Percentiles rank a stretch among this genome's conserved stretches.
Evolutionary conservation across 2,113 vertebrate species (phyloP).

Genomic region (Dendrocopos noguchii): DNA sequence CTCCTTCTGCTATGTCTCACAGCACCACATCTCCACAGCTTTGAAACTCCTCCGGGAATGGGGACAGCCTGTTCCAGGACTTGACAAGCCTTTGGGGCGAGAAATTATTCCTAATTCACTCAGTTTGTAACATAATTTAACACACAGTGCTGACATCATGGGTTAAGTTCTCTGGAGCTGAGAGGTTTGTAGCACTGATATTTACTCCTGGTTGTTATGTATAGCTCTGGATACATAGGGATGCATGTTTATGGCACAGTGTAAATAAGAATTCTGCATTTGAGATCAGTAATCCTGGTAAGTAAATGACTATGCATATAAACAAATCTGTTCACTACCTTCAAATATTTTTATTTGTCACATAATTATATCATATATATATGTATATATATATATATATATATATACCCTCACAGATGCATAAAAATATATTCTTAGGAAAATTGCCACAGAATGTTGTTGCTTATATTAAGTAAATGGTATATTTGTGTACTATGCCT

Average conservation of each 20-base stretch:
- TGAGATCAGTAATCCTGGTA: slow-evolving; percentile 58
- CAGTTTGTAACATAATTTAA: rapidly evolving
- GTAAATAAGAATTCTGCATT: slow-evolving; percentile 28
- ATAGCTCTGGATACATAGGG: neutral
- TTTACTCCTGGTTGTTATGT: neutral
- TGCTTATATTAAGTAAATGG: slow-evolving; percentile 67
- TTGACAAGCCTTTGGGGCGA: too few relatives aligned
- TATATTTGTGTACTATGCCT: slow-evolving; percentile 57
- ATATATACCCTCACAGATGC: slow-evolving; percentile 63
- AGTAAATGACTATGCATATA: slow-evolving; percentile 49
- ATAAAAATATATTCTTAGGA: slow-evolving; percentile 68
- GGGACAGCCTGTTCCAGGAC: too few relatives aligned
- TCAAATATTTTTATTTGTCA: slow-evolving; percentile 76
- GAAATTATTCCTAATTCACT: neutral
- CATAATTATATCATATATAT: slow-evolving; percentile 67
- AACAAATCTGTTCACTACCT: slow-evolving; percentile 78
- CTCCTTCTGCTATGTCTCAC: too few relatives aligned
- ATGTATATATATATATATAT: too few relatives aligned
- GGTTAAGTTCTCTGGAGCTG: neutral
- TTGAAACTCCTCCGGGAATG: too few relatives aligned
- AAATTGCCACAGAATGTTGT: slow-evolving; percentile 74
- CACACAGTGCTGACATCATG: rapidly evolving
- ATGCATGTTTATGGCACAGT: neutral
- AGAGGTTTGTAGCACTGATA: neutral
- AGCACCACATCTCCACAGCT: too few relatives aligned